A percentile compares a stretch with the other conserved stretches of the same genome.
Conservation (phyloP, 2,113 vertebrate species). For the Clarias batrachus region DNA sequence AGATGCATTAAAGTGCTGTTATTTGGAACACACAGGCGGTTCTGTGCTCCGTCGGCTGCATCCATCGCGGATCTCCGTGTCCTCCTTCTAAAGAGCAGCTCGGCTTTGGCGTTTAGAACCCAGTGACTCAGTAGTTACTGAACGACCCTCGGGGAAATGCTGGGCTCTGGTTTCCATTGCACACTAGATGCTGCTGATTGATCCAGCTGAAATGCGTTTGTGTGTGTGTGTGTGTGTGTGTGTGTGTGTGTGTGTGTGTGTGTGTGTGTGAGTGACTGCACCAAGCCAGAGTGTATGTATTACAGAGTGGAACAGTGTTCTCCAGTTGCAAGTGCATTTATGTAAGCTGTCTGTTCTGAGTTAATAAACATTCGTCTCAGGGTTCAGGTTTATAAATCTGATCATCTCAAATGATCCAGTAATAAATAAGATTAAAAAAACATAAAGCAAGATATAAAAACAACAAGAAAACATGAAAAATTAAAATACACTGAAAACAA, state of each 20-base stretch:
- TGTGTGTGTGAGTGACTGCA: neutral
- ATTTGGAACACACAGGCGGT: neutral
- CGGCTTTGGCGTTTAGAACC: neutral
- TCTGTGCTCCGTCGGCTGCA: neutral
- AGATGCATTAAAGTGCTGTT: neutral
- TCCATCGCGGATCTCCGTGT: neutral
- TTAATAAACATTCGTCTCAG: neutral
- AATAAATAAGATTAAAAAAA: neutral
- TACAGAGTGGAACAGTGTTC: neutral
- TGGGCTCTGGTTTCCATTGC: slow-evolving; percentile 45
- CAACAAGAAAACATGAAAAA: neutral
- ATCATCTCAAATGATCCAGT: neutral
- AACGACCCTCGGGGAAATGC: slow-evolving; percentile 11
- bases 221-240: neutral
- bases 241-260: slow-evolving; percentile 1
- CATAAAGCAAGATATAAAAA: too few species aligned
- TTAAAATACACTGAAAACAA: neutral
- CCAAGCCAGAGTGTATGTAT: neutral
- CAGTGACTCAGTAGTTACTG: slow-evolving; percentile 11
- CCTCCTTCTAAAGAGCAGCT: neutral
- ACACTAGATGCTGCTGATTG: slow-evolving; percentile 29
- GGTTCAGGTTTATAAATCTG: neutral
- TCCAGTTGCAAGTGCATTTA: slow-evolving; percentile 27
- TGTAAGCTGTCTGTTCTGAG: slow-evolving; percentile 4
- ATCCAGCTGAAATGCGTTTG: slow-evolving; percentile 19